Base-by-base conservation (phyloP, 92 coral and sea anemone genomes). In the Hydrozoanthus gracilis region DNA sequence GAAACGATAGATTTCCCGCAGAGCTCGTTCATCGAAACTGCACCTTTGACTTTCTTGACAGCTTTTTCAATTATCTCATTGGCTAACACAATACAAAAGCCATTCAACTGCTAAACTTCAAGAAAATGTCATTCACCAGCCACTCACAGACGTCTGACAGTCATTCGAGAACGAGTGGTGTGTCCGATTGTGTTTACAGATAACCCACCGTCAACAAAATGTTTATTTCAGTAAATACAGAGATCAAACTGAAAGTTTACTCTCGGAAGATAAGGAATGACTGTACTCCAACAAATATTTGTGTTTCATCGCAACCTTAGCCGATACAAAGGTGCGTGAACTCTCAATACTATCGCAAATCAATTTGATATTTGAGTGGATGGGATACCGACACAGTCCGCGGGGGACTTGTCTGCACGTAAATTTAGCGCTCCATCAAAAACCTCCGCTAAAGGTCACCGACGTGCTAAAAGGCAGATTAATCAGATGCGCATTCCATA, bases 211-310 rank as follows among this genome's bases (percentile, higher is more conserved):
- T 84, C 92, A 89, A 91, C 87, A 91, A 83, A 71, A 78, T 88
- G 90, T 91, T 87, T 91, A 76, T 90, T 61, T 66, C 88, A 50
- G 82, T 83, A 91, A 88, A 91, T 74, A 88, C 54, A 16, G 67
- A 9, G 44, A 61, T 50, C 83, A 45, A 86, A 86, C 17, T 9
- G 20, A 73, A 56, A 74, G 86, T 90, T 90, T 90, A 76, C 48
- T 77, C 86, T 71, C 88, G 93, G 91, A 90, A 90, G 86, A 46
- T n/a, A 47, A 74, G 90, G 92, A 90, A 90, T 90, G 85, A 65
- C 46, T 46, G 85, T 80, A 64, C 74, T 64, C 66, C 74, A 65
- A 65, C 85, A 80, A 80, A 65, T 80, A 65, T 15, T 47, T 48
- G 85, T 20, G 49, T 48, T 80, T 51, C 74, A 47, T 62, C 85